Conservation (phyloP, 2,113 vertebrate genomes). For the Callorhinus ursinus region DNA sequence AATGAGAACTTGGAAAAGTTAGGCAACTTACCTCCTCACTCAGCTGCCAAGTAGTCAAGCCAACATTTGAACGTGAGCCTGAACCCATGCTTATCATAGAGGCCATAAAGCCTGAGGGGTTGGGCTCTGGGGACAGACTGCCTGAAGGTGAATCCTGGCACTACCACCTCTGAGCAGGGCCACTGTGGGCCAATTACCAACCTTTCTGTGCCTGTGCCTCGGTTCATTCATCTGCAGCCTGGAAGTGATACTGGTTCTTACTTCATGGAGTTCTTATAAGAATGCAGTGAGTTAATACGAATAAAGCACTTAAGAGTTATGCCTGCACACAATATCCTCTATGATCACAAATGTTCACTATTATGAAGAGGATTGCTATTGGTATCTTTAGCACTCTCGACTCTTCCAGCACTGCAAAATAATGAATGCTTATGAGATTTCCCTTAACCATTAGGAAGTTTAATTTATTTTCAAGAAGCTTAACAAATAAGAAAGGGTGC, state of each 20-base stretch:
- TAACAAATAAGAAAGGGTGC: neutral
- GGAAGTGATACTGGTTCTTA: neutral
- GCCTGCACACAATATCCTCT: neutral
- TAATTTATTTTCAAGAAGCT: conserved; percentile 22
- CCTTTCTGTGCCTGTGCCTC: neutral
- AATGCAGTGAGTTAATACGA: neutral
- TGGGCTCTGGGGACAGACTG: neutral
- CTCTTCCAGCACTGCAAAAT: neutral
- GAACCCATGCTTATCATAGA: neutral
- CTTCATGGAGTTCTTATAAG: neutral
- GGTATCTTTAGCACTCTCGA: neutral
- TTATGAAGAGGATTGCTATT: neutral
- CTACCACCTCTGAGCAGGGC: neutral
- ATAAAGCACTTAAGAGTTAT: neutral
- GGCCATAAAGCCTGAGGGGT: neutral
- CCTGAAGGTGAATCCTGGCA: neutral
- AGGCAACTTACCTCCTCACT: neutral
- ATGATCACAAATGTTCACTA: neutral
- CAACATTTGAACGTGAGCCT: neutral
- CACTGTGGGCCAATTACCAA: neutral
- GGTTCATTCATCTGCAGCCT: neutral
- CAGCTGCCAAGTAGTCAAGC: neutral
- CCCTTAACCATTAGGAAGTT: neutral
- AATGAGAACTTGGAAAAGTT: neutral
- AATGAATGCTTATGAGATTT: neutral